Evolutionary conservation across 2,888 invertebrate genomes (phyloP), one percentile per base, ranked within the genome.

Genomic region (Epinotia nisella): DNA sequence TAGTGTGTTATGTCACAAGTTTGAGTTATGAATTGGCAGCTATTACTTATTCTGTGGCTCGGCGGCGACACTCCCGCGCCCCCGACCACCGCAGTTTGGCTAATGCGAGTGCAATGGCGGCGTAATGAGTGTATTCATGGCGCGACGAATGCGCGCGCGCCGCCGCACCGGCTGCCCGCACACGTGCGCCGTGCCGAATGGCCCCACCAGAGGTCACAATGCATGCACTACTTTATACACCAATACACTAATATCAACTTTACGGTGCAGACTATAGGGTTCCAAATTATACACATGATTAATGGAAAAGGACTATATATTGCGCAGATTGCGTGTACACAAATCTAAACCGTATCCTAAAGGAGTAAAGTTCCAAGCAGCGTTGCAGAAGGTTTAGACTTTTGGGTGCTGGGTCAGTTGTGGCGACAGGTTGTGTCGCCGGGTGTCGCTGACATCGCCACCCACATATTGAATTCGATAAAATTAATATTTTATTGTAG

Each of bases 101-200:
- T 72, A 72, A 67, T 67, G 67, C 61, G 13, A 9, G 17, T 56
- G 61, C 56, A 49, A 61, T 68, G 70, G 51, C 17, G 59, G 45
- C 24, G 69, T 74, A 59, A 74, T 74, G 69, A 70, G 69, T 41
- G 53, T 60, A 74, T 74, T 69, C 51, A 64, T 58, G 62, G 72
- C 69, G 74, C 67, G 71, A 39, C 70, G 68, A 60, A 69, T 60
- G 21, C 39, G 35, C 49, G 35, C 49, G 51, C 15, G 68, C 53
- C 53, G 60, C 13, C 35, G 69, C 59, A 61, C 70, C 41, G 64
- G 70, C 56, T 70, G 70, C 64, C 39, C 35, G 55, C 66, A 35
- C 72, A 72, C 72, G 72, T 72, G 72, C 72, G 61, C 53, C 59
- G 74, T 51, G 17, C 19, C 69, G 59, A 74, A 74, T 70, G 41